Percentiles rank a stretch among this genome's conserved stretches.
Conservation (phyloP, 2,888 invertebrate species). For the Allolobophora icterica region DNA sequence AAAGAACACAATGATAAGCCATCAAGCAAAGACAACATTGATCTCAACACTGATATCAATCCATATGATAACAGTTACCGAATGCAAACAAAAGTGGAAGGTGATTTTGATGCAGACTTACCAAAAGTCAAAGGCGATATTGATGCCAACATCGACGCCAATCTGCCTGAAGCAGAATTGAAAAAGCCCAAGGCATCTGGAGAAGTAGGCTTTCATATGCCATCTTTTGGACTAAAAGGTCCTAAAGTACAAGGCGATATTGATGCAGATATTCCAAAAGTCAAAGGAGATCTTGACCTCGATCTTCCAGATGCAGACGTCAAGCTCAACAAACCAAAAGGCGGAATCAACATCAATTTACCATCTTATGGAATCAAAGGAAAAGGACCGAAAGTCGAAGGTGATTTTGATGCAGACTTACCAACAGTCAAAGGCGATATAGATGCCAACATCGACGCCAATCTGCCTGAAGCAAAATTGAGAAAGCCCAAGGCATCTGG, state of each 20-base stretch:
- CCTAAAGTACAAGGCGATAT: too few species aligned
- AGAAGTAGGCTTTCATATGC: too few species aligned
- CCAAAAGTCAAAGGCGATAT: neutral
- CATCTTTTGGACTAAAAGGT: too few species aligned
- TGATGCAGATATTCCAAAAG: too few species aligned
- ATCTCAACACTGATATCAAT: too few species aligned
- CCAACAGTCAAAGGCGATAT: slow-evolving; percentile 29
- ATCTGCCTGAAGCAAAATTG: slow-evolving; percentile 27
- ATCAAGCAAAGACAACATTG: too few species aligned
- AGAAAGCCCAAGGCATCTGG: slow-evolving; percentile 29
- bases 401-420: slow-evolving; percentile 25
- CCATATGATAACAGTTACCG: too few species aligned
- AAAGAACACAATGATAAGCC: too few species aligned
- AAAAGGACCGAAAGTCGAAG: slow-evolving; percentile 29
- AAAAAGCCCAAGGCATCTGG: neutral
- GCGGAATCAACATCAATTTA: neutral
- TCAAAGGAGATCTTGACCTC: too few species aligned
- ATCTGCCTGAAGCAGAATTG: neutral
- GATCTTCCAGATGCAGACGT: neutral
- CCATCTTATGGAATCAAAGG: slow-evolving; percentile 25
- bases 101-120: too few species aligned
- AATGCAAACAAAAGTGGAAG: too few species aligned
- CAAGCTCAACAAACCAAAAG: slow-evolving; percentile 4
- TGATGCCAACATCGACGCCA: neutral
- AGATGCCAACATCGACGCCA: neutral